Base-by-base conservation (phyloP, 2,113 vertebrate genomes). In the Hippopotamus amphibius region DNA sequence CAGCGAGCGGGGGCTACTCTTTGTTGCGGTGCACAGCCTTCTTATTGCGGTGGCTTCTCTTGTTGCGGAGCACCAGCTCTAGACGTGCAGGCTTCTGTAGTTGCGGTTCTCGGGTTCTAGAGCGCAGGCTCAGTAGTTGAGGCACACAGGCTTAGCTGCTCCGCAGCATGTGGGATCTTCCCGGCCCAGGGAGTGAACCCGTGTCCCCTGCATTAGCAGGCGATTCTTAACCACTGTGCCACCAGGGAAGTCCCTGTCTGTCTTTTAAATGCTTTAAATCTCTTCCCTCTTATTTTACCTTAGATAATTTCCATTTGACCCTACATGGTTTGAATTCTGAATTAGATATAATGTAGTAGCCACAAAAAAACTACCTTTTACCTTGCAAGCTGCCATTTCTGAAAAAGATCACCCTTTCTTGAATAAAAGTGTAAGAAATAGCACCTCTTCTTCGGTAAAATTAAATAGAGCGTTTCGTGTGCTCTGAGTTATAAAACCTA, bases 371-470 rank as follows among this genome's bases (percentile, higher is more conserved):
- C 19, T 57, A 61, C 63, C 16, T 82, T 93, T 88, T 33, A 63
- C 10, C 33, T 48, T 59, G 28, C 63, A 95, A 96, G 68, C 37
- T 71, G n/a, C 30, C 53, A 46, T 91, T 88, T 93, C 77, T 68
- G 77, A 74, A 87, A 88, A 93, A 83, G 41, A 43, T 79, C 63
- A 65, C 77, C 24, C 43, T 59, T 92, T 93, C 74, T 33, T 69
- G 28, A 94, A 69, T 53, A 85, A 91, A 76, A 79, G 77, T 77
- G 8, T 57, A 71, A 95, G 50, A 91, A 88, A 93, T 72, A 91
- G 14, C 63, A 74, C 55, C 43, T 79, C 43, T 85, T 88, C 81
- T 65, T 79, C 59, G n/a, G 37, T 74, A 83, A 95, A 95, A 86
- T 65, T 72, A 74, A 92, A 82, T 85, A 94, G 74, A 88, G 72